Evolutionary conservation across 2,113 vertebrate species (phyloP), one percentile per base, ranked within the genome.

Genomic region (Rhinolophus ferrumequinum): DNA sequence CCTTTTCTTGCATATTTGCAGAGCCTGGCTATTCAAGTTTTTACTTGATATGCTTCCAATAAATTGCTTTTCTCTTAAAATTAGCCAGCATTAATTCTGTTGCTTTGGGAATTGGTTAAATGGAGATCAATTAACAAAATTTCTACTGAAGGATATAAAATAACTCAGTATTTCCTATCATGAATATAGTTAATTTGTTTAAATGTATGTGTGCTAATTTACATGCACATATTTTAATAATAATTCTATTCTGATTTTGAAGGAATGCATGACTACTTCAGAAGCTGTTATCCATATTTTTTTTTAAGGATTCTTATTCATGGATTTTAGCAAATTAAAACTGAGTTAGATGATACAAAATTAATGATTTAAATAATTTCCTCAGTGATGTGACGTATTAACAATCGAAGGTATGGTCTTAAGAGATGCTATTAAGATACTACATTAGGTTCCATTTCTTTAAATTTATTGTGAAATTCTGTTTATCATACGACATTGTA

Each of bases 241-340:
- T 69, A 93, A 94, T 95, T 52, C 21, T 84, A 81, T 89, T 96
- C 41, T 95, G 70, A 96, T 96, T 94, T 93, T 95, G 96, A 95
- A 85, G 80, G 69, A 97, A 95, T 87, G 41, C 41, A 88, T 90
- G 56, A 94, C 58, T 96, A 81, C 41, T 94, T 90, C 28, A 64
- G 56, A 93, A 88, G 30, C 66, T 95, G 21, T 84, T 94, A 93
- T 66, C 13, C 41, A 79, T 66, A 80, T 92, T 93, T 89, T 85
- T 96, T 95, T 93, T 38, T n/a, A 83, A 96, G 60, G 44, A 56
- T 94, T 90, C 56, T 94, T 96, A 93, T 94, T 92, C 97, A 94
- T 97, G 86, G 72, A 89, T 95, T 83, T 94, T 79, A 94, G 88
- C 88, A 96, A 96, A 97, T 97, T 96, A 97, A 97, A 96, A 96